Evolutionary conservation across 2,113 vertebrate species (phyloP).

Genomic region (Henicopernis longicauda): DNA sequence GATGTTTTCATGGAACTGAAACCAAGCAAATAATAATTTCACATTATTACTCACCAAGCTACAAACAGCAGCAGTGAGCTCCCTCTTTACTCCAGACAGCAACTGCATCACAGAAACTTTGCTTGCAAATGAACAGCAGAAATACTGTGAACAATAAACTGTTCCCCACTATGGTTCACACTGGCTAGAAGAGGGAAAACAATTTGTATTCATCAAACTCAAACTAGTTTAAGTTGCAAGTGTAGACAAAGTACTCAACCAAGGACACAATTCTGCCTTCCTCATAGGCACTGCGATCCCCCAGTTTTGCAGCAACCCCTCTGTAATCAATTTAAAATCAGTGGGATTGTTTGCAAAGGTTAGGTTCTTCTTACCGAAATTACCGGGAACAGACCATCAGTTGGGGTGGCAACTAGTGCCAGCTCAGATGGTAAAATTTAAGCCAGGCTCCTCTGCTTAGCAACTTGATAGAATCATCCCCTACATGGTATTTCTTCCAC

Average conservation of each 20-base stretch:
- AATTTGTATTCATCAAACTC: not conserved
- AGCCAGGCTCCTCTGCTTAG: not conserved
- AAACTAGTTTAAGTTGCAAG: not conserved
- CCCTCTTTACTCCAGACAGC: not conserved
- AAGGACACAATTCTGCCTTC: not conserved
- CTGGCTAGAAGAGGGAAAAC: not conserved
- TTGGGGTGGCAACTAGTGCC: not conserved
- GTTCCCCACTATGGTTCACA: not conserved
- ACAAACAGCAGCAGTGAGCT: not conserved
- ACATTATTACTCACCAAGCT: not conserved
- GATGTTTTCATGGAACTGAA: not conserved
- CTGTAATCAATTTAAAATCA: not conserved
- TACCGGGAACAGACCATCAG: not conserved
- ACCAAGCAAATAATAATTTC: not conserved
- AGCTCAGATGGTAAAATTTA: not conserved
- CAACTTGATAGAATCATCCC: not conserved
- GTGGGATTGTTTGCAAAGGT: not conserved
- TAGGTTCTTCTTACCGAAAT: not conserved
- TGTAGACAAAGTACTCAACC: rapidly evolving
- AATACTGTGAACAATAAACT: not conserved
- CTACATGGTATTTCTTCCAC: not conserved
- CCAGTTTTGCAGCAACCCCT: not conserved
- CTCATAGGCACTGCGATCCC: not conserved
- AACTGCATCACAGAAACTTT: not conserved
- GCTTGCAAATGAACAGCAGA: not conserved